Evolutionary conservation across 2,888 invertebrate genomes (phyloP).

Genomic region (Dolichomitus sp.): DNA sequence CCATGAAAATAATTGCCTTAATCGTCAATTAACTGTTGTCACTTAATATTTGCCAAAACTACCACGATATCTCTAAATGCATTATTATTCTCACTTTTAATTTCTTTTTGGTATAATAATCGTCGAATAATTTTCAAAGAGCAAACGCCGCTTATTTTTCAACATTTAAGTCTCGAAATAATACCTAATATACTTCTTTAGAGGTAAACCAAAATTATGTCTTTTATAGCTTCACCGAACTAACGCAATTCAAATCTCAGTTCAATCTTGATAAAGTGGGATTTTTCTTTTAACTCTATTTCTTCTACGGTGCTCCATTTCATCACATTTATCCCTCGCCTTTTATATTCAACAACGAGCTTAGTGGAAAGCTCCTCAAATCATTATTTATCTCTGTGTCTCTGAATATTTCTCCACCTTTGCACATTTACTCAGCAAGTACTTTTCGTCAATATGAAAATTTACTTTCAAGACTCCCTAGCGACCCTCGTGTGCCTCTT

Average conservation of each 20-base stretch:
- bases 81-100: too few relatives aligned
- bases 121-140: too few relatives aligned
- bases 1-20: too few relatives aligned
- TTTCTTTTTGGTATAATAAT: too few relatives aligned
- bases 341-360: slow-evolving; percentile 14
- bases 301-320: background rate
- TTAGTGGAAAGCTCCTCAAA: slow-evolving; percentile 8
- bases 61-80: too few relatives aligned
- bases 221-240: background rate
- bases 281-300: background rate
- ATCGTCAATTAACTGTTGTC: too few relatives aligned
- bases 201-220: background rate
- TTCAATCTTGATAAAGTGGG: background rate
- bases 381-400: slow-evolving; percentile 27
- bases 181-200: too few relatives aligned
- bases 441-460: slow-evolving; percentile 41
- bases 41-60: too few relatives aligned
- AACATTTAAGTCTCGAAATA: too few relatives aligned
- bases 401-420: slow-evolving; percentile 30
- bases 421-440: slow-evolving; percentile 40
- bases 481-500: slow-evolving; percentile 4
- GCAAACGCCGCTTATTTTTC: too few relatives aligned
- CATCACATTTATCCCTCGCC: background rate
- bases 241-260: background rate
- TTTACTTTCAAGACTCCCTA: slow-evolving; percentile 2